A percentile compares a stretch with the other conserved stretches of the same genome.
Conservation (phyloP, 2,888 invertebrate species). For the Cephonodes hylas region DNA sequence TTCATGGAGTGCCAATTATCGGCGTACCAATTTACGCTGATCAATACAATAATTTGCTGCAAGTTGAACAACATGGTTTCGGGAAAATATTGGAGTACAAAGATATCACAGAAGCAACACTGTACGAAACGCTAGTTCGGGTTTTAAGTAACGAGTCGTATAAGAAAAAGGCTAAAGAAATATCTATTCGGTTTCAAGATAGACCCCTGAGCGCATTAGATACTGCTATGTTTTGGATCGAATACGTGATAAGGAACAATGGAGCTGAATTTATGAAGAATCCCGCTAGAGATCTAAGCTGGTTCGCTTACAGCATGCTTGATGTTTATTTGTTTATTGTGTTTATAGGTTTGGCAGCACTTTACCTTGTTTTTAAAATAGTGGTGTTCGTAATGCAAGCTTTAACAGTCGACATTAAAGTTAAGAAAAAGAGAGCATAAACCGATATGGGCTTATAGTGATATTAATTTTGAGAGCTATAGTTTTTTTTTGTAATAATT, state of each 20-base stretch:
- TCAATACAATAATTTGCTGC: conserved; percentile 74
- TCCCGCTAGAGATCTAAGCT: conserved; percentile 66
- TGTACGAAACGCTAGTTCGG: conserved; percentile 53
- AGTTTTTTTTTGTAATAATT: too few species aligned
- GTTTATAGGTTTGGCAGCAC: conserved; percentile 19
- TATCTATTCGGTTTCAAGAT: conserved; percentile 75
- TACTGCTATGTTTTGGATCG: conserved; percentile 79
- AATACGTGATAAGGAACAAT: conserved; percentile 79
- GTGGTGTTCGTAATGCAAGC: conserved; percentile 11
- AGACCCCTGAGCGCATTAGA: conserved; percentile 75
- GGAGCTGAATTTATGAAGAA: conserved; percentile 77
- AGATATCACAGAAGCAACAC: conserved; percentile 62
- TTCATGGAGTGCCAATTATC: conserved; percentile 79
- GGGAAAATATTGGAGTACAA: conserved; percentile 66
- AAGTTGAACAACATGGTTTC: conserved; percentile 60
- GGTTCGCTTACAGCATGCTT: conserved; percentile 62
- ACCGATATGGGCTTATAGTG: background rate
- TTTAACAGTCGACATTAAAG: background rate
- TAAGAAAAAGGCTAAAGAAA: conserved; percentile 51
- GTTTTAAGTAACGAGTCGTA: conserved; percentile 61
- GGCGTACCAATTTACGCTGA: conserved; percentile 77
- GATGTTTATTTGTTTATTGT: conserved; percentile 65
- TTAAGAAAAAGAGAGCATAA: conserved; percentile 21
- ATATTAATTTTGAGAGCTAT: too few species aligned
- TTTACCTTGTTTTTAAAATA: conserved; percentile 29